Evolutionary conservation across 2,888 invertebrate species (phyloP).

Genomic region (Strigamia maritima): DNA sequence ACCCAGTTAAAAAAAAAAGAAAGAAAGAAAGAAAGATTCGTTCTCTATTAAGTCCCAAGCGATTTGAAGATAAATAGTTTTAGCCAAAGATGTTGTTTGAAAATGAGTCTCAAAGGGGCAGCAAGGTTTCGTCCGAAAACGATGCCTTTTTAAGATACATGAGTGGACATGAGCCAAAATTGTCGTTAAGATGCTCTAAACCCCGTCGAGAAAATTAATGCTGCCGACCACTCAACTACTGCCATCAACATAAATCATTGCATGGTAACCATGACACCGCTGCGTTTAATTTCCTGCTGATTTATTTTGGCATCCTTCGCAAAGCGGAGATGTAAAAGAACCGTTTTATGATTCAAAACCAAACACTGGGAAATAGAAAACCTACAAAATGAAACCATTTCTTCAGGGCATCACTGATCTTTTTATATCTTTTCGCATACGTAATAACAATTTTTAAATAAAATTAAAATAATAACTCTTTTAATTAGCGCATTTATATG

Average conservation of each 20-base stretch:
- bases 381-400: background rate
- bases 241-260: slow-evolving; percentile 34
- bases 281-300: slow-evolving; percentile 36
- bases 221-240: slow-evolving; percentile 30
- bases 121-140: background rate
- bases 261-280: slow-evolving; percentile 20
- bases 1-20: background rate
- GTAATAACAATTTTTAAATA: background rate
- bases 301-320: slow-evolving; percentile 34
- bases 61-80: slow-evolving; percentile 13
- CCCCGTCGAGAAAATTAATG: slow-evolving; percentile 20
- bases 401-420: background rate
- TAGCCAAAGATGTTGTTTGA: background rate
- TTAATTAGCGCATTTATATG: background rate
- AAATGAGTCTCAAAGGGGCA: background rate
- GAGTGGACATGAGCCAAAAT: slow-evolving; percentile 13
- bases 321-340: background rate
- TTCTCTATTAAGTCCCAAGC: background rate
- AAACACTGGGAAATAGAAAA: background rate
- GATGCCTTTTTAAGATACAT: background rate
- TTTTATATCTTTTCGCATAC: slow-evolving; percentile 8
- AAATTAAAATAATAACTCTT: background rate
- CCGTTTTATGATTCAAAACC: slow-evolving; percentile 16
- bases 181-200: background rate
- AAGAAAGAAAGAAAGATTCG: background rate